Evolutionary conservation across 92 coral and sea anemone species (phyloP), one percentile per base, ranked within the genome.

Genomic region (Parazoanthus darwini): DNA sequence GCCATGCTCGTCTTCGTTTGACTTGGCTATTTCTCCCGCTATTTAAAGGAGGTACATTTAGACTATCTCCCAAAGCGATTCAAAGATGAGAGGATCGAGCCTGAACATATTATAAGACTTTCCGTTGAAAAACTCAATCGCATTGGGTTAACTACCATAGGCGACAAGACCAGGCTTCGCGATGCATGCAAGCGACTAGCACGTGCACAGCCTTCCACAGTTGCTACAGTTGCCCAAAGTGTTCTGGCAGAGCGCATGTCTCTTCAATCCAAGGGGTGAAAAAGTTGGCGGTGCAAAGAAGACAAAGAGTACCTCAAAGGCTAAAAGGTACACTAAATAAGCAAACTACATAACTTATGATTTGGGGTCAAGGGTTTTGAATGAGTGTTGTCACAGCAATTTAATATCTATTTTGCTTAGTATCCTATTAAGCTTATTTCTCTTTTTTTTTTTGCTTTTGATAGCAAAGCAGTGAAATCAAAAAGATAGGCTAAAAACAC

Each of bases 171-270:
- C 82, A 79, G 89, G 56, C 89, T 87, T 54, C 84, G 79, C 65
- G 86, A 79, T 80, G 90, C 90, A 73, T 80, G 86, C 84, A 68
- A 88, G 78, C 82, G 85, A 48, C 74, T 29, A 81, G 85, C 72
- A 81, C 82, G 84, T 79, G 86, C 77, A 35, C 79, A 88, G 86
- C 86, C 82, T 79, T 58, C 74, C 86, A 79, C 86, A 39, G 90
- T 82, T 88, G 58, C 86, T 50, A 80, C 86, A 88, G 86, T 79
- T 79, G 86, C 86, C 46, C 78, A 72, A 72, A 76, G 86, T 79
- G 86, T 82, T 70, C 90, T 82, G 74, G 80, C 75, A 88, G 86
- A 87, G 39, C 90, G 85, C 73, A 81, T 87, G 51, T 87, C 90
- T 50, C 78, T 88, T 88, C 78, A 79, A 79, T 80, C 86, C 90